Conservation (phyloP, 1,140 invertebrate genomes). For the Trissolcus basalis region DNA sequence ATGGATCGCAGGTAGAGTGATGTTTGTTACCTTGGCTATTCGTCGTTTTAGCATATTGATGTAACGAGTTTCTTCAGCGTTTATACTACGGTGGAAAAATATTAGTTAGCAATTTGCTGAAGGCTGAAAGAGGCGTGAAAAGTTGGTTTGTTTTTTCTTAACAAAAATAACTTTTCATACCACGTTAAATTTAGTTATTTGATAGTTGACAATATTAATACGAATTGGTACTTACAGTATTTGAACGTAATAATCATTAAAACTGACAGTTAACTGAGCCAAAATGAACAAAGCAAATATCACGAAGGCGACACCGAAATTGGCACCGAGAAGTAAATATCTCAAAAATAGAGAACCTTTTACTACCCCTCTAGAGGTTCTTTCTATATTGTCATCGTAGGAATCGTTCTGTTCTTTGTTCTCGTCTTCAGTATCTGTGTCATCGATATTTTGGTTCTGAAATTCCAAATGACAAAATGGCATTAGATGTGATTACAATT, state of each 20-base stretch:
- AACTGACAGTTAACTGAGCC: slow-evolving; percentile 81
- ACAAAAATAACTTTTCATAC: no score
- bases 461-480: not conserved
- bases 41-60: slow-evolving; percentile 21
- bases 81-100: slow-evolving; percentile 43
- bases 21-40: not conserved
- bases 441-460: slow-evolving; percentile 70
- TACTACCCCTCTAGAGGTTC: slow-evolving; percentile 78
- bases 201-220: no score
- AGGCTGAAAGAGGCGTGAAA: no score
- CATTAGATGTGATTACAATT: not conserved
- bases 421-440: slow-evolving; percentile 76
- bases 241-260: slow-evolving; percentile 82
- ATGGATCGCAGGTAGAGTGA: slow-evolving; percentile 2
- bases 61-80: slow-evolving; percentile 54
- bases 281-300: slow-evolving; percentile 77
- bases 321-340: slow-evolving; percentile 80
- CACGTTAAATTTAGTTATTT: no score
- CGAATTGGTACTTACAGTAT: slow-evolving; percentile 76
- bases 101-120: no score
- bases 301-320: slow-evolving; percentile 74
- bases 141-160: no score
- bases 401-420: slow-evolving; percentile 73
- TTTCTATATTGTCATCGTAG: slow-evolving; percentile 77
- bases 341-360: slow-evolving; percentile 79